Conservation (phyloP, 2,113 vertebrate species). For the Sorex araneus region DNA sequence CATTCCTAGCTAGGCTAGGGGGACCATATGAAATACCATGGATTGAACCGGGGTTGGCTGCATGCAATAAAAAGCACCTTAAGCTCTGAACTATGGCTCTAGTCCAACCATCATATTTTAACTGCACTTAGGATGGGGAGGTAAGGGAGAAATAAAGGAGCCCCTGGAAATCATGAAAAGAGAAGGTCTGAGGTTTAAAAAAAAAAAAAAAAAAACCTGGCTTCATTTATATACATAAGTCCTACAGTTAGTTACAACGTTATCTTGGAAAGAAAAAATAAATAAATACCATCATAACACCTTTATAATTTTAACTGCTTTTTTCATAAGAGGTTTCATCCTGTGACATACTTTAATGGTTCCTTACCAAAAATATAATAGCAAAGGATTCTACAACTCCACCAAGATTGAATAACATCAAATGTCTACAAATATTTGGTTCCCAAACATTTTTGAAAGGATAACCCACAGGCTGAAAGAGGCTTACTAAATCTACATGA, state of each 20-base stretch:
- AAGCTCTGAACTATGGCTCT: too few species aligned
- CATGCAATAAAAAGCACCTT: too few species aligned
- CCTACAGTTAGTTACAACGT: background rate
- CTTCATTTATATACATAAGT: conserved; percentile 14
- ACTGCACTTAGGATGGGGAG: background rate
- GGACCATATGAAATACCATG: too few species aligned
- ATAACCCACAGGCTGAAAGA: conserved; percentile 28
- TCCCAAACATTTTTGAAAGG: conserved; percentile 62
- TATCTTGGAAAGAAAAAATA: background rate
- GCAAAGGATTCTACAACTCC: conserved; percentile 47
- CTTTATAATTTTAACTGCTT: conserved; percentile 4
- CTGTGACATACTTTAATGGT: background rate
- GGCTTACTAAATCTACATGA: conserved; percentile 52
- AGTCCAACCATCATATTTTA: background rate
- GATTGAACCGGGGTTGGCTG: too few species aligned
- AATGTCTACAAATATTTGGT: conserved; percentile 51
- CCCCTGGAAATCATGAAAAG: conserved; percentile 3
- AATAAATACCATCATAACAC: background rate
- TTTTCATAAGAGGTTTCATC: background rate
- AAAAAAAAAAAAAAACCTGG: background rate
- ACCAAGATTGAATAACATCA: conserved; percentile 7
- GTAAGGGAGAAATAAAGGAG: background rate
- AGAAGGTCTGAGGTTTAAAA: background rate
- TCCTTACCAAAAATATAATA: conserved; percentile 49
- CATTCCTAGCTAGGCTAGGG: too few species aligned